phyloP scores from a whole-genome alignment of 2,113 vertebrate genomes.

The Pelecanus crispus region DNA sequence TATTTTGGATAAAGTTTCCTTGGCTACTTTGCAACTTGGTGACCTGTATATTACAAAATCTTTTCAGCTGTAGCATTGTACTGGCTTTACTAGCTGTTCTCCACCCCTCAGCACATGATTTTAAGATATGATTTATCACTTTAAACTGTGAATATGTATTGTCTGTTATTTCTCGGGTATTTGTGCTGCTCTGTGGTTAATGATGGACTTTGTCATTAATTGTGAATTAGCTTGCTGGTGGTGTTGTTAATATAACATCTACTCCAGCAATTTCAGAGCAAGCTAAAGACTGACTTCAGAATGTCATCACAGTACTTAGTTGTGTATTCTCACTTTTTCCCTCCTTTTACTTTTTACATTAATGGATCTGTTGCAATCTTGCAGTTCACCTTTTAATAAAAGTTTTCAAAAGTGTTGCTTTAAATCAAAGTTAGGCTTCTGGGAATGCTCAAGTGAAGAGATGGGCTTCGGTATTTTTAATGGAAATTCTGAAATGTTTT shows the following conservation, averaged over 20 bases:
- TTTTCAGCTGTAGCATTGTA: neutral
- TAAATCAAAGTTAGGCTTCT: neutral
- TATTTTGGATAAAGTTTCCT: neutral
- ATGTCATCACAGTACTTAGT: neutral
- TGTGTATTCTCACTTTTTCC: neutral
- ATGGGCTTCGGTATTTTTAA: neutral
- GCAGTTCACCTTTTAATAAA: neutral
- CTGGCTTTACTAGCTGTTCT: neutral
- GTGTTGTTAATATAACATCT: neutral
- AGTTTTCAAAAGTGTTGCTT: neutral
- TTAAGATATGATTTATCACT: neutral
- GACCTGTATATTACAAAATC: neutral
- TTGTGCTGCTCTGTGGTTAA: neutral
- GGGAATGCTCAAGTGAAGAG: neutral
- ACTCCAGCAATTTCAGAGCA: neutral
- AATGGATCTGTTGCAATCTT: neutral
- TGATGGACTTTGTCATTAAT: neutral
- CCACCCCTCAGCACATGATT: neutral
- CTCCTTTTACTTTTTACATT: neutral
- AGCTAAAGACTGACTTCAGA: neutral
- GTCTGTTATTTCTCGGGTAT: neutral
- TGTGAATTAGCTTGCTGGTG: neutral
- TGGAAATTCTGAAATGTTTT: neutral
- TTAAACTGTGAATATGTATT: neutral
- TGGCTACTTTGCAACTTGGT: neutral